phyloP scores from a whole-genome alignment of 2,113 vertebrate species.

The Onychostoma macrolepis region DNA sequence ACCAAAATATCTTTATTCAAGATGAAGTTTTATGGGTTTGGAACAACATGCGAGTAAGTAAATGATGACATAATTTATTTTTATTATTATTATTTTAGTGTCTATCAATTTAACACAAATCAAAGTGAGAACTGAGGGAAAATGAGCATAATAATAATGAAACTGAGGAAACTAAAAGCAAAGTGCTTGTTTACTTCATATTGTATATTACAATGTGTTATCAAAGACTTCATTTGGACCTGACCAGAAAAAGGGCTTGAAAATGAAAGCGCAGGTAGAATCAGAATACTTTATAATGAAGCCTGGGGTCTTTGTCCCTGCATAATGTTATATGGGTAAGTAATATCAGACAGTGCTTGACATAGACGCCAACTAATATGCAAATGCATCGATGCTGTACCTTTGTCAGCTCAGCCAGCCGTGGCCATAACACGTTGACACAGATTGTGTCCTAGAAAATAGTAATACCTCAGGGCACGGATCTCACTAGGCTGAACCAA shows the following conservation, averaged over 20 bases:
- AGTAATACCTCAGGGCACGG: conserved; percentile 21
- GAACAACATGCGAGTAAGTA: background rate
- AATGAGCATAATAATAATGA: conserved; percentile 18
- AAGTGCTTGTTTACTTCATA: background rate
- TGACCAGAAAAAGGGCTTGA: background rate
- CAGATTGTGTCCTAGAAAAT: conserved; percentile 44
- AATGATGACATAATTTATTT: background rate
- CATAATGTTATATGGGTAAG: conserved; percentile 26
- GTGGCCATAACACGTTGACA: conserved; percentile 20
- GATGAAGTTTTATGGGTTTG: background rate
- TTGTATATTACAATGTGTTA: background rate
- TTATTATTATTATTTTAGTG: background rate
- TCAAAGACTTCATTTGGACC: background rate
- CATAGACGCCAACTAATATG: conserved; percentile 23
- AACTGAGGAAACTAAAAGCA: conserved; percentile 35
- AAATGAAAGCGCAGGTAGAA: background rate
- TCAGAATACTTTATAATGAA: conserved; percentile 41
- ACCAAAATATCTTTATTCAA: no score
- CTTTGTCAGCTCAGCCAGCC: conserved; percentile 41
- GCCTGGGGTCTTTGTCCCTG: conserved; percentile 20
- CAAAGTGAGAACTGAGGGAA: background rate
- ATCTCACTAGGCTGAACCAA: conserved; percentile 31
- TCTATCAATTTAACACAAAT: background rate
- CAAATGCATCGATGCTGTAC: conserved; percentile 39
- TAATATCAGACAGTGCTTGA: conserved; percentile 47